Evolutionary conservation across 2,113 vertebrate species (phyloP).

Genomic region (Aphyosemion australe): DNA sequence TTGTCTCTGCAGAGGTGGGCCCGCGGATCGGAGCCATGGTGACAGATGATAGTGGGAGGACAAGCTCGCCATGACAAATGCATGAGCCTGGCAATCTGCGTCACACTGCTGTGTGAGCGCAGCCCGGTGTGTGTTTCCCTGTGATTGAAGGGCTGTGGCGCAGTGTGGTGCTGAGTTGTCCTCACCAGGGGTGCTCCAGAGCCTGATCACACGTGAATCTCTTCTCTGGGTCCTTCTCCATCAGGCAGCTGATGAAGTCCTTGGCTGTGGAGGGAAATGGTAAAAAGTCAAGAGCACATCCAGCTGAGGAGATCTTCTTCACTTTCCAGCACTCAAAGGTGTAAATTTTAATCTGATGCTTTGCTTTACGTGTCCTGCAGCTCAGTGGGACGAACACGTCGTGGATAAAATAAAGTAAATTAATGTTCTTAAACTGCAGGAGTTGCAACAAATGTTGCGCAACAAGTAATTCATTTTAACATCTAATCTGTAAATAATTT

Average conservation of each 20-base stretch:
- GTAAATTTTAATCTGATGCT: neutral
- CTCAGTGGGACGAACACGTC: neutral
- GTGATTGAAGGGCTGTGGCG: slow-evolving; percentile 33
- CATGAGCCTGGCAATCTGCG: slow-evolving; percentile 56
- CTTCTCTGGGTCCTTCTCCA: slow-evolving; percentile 98
- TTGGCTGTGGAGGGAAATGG: slow-evolving; percentile 82
- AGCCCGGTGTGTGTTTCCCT: slow-evolving; percentile 33
- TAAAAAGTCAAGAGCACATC: slow-evolving; percentile 34
- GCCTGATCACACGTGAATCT: slow-evolving; percentile 96
- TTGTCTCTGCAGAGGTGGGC: slow-evolving; percentile 53
- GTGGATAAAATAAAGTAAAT: too few relatives aligned
- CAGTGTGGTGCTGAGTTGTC: slow-evolving; percentile 20
- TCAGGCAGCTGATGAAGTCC: slow-evolving; percentile 94
- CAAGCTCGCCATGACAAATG: slow-evolving; percentile 55
- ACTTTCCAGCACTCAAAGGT: neutral
- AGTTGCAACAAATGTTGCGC: too few relatives aligned
- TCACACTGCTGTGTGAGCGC: slow-evolving; percentile 56
- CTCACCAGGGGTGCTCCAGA: slow-evolving; percentile 96
- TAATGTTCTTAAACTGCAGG: too few relatives aligned
- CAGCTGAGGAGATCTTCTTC: slow-evolving; percentile 11
- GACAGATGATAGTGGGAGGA: slow-evolving; percentile 74
- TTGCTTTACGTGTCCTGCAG: neutral
- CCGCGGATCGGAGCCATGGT: slow-evolving; percentile 58
- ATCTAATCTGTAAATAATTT: neutral
- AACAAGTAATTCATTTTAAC: too few relatives aligned